Evolutionary conservation across 2,797 vertebrate genomes (phyloP), one percentile per base, ranked within the genome.

Genomic region (Oreochromis mossambicus): DNA sequence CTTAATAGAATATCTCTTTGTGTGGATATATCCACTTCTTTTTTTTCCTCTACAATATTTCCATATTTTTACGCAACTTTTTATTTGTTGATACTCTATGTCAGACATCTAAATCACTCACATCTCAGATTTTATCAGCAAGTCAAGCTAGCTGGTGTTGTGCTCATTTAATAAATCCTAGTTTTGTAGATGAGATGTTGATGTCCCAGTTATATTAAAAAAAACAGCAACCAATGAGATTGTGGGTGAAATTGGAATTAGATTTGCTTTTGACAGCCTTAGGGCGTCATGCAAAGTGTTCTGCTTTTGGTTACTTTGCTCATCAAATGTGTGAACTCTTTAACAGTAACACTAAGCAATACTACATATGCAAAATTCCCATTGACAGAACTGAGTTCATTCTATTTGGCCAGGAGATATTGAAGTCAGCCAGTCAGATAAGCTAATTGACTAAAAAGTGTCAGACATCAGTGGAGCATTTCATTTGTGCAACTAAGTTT

Each of bases 1-100:
- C 6, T 36, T 38, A 13, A 61, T 38, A 29, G 11, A 29, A 73
- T 26, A 48, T 73, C 26, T 32, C 26, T 50, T 48, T 50, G 46
- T 0, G 26, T 50, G 46, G 8, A 0, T 32, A 8, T 66, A 66
- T 66, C 7, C 61, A 75, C 26, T 8, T 32, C 8, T 2, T 48
- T 7, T 29, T 29, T 46, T 29, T 0, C 12, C 26, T 73, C 7
- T 29, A 48, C 1, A 73, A 46, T 48, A 73, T 73, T 73, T 73
- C 12, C 10, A 73, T 2, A 32, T 48, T 48, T 43, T 26, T 48
- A 29, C 19, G 24, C 2, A 19, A 43, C 15, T 48, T 32, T 73
- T 73, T 70, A 29, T 10, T 70, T 15, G 9, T 43, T 26, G 38
- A 10, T 43, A 43, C 13, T 68, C 63, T 5, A 14, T 41, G 6